A percentile compares a stretch with the other conserved stretches of the same genome.
phyloP scores from a whole-genome alignment of 2,888 invertebrate genomes.

The Luperina testacea region DNA sequence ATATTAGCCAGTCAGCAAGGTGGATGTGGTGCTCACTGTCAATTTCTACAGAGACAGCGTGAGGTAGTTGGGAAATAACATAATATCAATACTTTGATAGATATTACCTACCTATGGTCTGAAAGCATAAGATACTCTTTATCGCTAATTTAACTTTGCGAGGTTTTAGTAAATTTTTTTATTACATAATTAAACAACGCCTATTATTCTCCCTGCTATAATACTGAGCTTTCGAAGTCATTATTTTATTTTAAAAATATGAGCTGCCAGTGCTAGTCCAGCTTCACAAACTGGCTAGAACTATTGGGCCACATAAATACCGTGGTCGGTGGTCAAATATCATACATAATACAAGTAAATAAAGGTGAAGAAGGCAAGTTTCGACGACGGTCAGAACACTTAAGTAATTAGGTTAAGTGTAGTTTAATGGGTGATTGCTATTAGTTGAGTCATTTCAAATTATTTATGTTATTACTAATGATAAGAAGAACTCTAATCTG shows the following conservation, averaged over 20 bases:
- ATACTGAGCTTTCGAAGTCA: background rate
- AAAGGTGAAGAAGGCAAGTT: background rate
- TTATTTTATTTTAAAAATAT: background rate
- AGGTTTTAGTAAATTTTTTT: background rate
- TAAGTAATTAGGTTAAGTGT: constrained; percentile 5
- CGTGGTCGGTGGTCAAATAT: background rate
- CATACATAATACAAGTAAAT: background rate
- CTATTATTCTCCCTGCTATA: background rate
- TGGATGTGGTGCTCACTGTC: background rate
- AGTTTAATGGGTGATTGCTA: background rate
- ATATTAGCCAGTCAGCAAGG: background rate
- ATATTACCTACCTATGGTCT: background rate
- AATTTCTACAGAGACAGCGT: background rate
- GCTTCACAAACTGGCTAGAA: background rate
- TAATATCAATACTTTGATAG: background rate
- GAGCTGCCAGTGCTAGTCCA: background rate
- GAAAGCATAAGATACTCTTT: background rate
- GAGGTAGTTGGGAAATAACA: background rate
- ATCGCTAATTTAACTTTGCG: background rate
- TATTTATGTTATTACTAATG: constrained; percentile 22
- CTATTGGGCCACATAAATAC: background rate
- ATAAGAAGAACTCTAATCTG: constrained; percentile 6
- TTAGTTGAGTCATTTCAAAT: constrained; percentile 17
- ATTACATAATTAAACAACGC: background rate
- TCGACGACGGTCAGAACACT: background rate